phyloP scores from a whole-genome alignment of 2,888 invertebrate species.

The Tiliacea citrago region DNA sequence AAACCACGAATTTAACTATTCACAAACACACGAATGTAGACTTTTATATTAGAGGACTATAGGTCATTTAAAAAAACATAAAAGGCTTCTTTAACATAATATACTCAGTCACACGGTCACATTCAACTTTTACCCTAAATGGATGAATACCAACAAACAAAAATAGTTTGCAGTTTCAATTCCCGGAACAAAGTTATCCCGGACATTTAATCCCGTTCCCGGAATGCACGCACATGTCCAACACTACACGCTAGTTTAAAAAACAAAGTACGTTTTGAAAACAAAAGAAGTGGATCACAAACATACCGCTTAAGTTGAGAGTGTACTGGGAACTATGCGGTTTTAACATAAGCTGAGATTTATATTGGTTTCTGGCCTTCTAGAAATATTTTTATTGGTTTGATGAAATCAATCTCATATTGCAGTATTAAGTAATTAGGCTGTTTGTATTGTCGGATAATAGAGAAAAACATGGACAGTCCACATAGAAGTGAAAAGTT shows the following conservation, averaged over 20 bases:
- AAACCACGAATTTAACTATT: background rate
- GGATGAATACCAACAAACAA: conserved; percentile 32
- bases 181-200: conserved; percentile 46
- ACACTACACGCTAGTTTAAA: conserved; percentile 60
- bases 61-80: background rate
- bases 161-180: conserved; percentile 45
- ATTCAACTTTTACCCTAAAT: conserved; percentile 9
- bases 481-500: no score
- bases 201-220: conserved; percentile 55
- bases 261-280: conserved; percentile 72
- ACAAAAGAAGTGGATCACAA: conserved; percentile 69
- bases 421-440: background rate
- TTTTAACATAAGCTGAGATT: background rate
- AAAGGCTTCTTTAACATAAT: background rate
- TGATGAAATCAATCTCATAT: background rate
- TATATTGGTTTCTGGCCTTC: background rate
- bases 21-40: background rate
- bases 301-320: conserved; percentile 60
- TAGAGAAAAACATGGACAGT: background rate
- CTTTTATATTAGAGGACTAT: background rate
- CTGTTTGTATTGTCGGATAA: background rate
- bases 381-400: background rate
- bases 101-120: background rate
- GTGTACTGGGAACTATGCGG: conserved; percentile 21
- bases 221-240: conserved; percentile 56